Conservation (phyloP, 2,888 invertebrate species). For the Chrysomela aeneicollis region DNA sequence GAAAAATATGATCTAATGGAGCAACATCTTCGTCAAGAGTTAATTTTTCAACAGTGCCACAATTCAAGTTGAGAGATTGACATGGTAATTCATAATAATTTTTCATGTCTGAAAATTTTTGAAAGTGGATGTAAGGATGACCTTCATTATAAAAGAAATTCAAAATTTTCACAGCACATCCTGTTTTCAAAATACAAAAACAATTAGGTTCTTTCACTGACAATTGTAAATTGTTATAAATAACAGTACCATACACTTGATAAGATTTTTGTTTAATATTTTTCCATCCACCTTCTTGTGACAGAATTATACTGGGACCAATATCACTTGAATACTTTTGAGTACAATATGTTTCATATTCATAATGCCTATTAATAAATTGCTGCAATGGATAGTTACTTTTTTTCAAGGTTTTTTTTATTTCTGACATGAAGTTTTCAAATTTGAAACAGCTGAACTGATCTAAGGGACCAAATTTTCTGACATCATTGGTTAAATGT, state of each 20-base stretch:
- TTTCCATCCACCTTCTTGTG: constrained; percentile 1
- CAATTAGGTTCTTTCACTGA: constrained; percentile 7
- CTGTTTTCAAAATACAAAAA: no score
- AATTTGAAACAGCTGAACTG: neutral
- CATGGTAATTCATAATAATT: constrained; percentile 11
- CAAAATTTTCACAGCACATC: constrained; percentile 2
- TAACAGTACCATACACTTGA: neutral
- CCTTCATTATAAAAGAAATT: neutral
- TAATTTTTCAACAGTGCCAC: constrained; percentile 9
- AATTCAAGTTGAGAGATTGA: constrained; percentile 8
- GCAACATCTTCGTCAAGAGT: constrained; percentile 8
- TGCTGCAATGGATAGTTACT: constrained; percentile 1
- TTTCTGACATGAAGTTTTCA: neutral
- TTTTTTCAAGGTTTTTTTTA: constrained; percentile 1
- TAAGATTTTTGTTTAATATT: neutral
- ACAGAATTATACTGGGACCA: neutral
- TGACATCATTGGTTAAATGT: constrained; percentile 3
- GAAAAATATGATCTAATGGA: constrained; percentile 7
- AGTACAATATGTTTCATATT: no score
- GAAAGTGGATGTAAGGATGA: neutral
- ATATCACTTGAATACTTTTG: neutral
- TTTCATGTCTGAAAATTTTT: constrained; percentile 1
- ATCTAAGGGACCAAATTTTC: constrained; percentile 13
- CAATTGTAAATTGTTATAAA: constrained; percentile 3
- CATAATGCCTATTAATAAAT: neutral